Base-by-base conservation (phyloP, 30 jellyfish, hydroid and myxozoan genomes). In the Rhopilema esculentum region DNA sequence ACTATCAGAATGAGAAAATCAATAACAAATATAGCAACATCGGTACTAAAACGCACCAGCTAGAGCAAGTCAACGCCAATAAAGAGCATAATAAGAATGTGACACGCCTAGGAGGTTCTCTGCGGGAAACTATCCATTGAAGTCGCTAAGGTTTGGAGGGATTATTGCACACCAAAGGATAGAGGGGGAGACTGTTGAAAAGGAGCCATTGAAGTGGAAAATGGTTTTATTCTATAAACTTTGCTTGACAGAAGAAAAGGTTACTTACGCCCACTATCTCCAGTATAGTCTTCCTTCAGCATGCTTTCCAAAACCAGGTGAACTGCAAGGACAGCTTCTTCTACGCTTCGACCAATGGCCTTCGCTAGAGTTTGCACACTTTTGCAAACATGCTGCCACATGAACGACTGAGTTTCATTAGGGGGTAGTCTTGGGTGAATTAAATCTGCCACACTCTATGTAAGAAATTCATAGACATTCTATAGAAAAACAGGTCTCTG, bases 301-400 rank as follows among this genome's bases (percentile, higher is more conserved):
- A 89, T 49, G 52, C 67, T 27, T 18, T 67, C 69, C 57, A 90
- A 62, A 27, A 90, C 70, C 69, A 82, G 23, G 61, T 90, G 97
- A 19, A 90, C 76, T 27, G 77, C 63, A 22, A 78, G 28, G 30
- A 40, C 19, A 0, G 93, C 69, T 28, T 83, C 97, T 7, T 90
- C 97, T 9, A 64, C 63, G 64, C 87, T 82, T 70, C 79, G 75
- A 18, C 88, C 93, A 27, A 84, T 49, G 27, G 85, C 81, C 72
- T 90, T 82, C 29, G 93, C 89, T 24, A 90, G 72, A 12, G 53
- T 28, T 0, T 78, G 32, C 31, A 90, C 29, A 24, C 83, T 90
- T 68, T 72, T 66, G 48, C 30, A 76, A 66, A 90, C 30, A 57
- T 90, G 97, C 8, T 76, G 69, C 93, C 76, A 64, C 0, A 90